Base-by-base conservation (phyloP, 2,888 invertebrate genomes). In the Spodoptera exigua region DNA sequence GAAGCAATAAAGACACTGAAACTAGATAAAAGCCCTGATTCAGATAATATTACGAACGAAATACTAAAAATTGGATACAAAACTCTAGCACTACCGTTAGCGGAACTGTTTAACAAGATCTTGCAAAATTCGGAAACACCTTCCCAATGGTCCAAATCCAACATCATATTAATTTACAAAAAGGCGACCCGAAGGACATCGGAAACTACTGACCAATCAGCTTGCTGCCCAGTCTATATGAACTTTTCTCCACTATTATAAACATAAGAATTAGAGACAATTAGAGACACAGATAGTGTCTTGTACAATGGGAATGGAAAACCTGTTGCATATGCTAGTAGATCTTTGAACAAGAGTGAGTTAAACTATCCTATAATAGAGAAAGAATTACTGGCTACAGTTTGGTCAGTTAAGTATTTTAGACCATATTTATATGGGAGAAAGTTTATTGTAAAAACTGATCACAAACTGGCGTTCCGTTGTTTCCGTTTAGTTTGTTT, bases 301-400 rank as follows among this genome's bases (percentile, higher is more conserved):
- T 27, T 39, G 21, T 48, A 39, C 18, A 48, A 48, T 48, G 48
- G 39, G 39, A 37, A 48, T 3, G 48, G 48, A 0, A 39, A 48
- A 27, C 48, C 48, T 11, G 2, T 48, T 39, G 48, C 39, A 27
- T 39, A 48, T 39, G 37, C 48, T 27, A 48, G 48, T 16, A 48
- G 37, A 35, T 37, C 48, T 14, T 39, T 39, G 13, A 17, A 35
- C n/a, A 48, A 39, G 3, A 37, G 37, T 14, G 21, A 49, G n/a
- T 40, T 49, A 47, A 43, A 43, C 36, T 18, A 36, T 47, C 35
- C 35, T 13, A 47, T 36, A 47, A 36, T 47, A 36, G 35, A 47
- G 36, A 36, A 46, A 18, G 37, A 48, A 13, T 48, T 48, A 14
- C 37, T 48, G 37, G 48, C 48, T 0, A 36, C 27, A 36, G 37